Percentiles rank a stretch among this genome's conserved stretches.
These are phyloP conservation scores for Drosophila dives DNA, from an alignment of 2,888 invertebrate genomes.

Conservation along the genomic window DNA sequence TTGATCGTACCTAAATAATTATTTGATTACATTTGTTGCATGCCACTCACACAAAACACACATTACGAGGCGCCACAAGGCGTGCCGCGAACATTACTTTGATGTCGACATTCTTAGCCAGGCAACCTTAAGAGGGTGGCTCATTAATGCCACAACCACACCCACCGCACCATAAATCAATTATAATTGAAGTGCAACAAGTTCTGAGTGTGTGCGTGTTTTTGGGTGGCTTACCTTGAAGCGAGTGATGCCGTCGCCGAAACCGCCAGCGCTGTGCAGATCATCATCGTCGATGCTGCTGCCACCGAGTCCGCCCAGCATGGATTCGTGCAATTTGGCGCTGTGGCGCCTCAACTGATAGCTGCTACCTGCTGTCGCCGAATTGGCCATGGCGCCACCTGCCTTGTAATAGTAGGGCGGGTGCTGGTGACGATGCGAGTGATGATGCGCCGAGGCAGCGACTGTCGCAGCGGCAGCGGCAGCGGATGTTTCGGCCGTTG, in stretches of 20 bases:
- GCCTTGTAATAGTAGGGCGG: slow-evolving; percentile 72
- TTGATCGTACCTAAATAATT: slow-evolving; percentile 3
- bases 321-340: slow-evolving; percentile 67
- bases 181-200: slow-evolving; percentile 53
- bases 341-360: slow-evolving; percentile 62
- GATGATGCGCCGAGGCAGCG: slow-evolving; percentile 39
- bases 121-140: slow-evolving; percentile 30
- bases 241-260: slow-evolving; percentile 63
- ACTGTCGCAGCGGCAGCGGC: slow-evolving; percentile 22
- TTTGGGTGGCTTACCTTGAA: slow-evolving; percentile 66
- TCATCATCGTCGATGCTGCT: slow-evolving; percentile 70
- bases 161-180: slow-evolving; percentile 26
- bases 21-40: slow-evolving; percentile 47
- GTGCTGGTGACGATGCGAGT: slow-evolving; percentile 64
- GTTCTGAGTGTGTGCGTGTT: slow-evolving; percentile 5
- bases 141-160: slow-evolving; percentile 37
- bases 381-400: slow-evolving; percentile 21
- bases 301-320: slow-evolving; percentile 64
- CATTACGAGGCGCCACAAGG: background rate
- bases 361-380: slow-evolving; percentile 25
- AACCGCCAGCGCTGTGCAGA: slow-evolving; percentile 65
- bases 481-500: slow-evolving; percentile 38
- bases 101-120: background rate
- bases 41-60: slow-evolving; percentile 16
- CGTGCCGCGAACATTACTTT: slow-evolving; percentile 4